Evolutionary conservation across 1,140 invertebrate species (phyloP).

Genomic region (Micrasema longulum): DNA sequence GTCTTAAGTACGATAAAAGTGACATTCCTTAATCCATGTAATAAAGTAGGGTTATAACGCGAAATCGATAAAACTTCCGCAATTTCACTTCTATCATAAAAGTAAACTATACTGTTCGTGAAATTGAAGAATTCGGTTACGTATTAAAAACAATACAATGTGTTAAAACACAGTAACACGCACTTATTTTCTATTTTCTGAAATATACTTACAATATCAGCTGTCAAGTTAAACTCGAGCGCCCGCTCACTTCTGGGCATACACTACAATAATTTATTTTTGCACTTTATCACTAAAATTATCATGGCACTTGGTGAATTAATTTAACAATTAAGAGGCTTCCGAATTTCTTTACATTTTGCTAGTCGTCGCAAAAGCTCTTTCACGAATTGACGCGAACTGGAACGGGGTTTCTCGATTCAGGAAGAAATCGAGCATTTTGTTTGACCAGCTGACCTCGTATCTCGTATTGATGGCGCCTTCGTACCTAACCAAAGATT

Average conservation of each 20-base stretch:
- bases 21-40: conserved; percentile 25
- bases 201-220: conserved; percentile 34
- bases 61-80: conserved; percentile 70
- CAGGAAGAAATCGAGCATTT: conserved; percentile 35
- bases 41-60: conserved; percentile 58
- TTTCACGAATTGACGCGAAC: conserved; percentile 18
- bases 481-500: conserved; percentile 16
- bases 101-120: conserved; percentile 15
- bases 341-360: conserved; percentile 40
- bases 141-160: conserved; percentile 1
- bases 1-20: conserved; percentile 10
- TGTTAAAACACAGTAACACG: background rate
- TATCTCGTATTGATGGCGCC: conserved; percentile 16
- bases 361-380: conserved; percentile 21
- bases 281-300: conserved; percentile 48
- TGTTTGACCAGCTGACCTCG: conserved; percentile 47
- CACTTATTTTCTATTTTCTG: conserved; percentile 3
- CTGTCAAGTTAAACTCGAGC: conserved; percentile 28
- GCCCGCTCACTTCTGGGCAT: conserved; percentile 27
- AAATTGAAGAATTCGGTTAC: conserved; percentile 21
- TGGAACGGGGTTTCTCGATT: conserved; percentile 16
- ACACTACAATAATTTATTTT: conserved; percentile 34
- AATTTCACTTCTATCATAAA: conserved; percentile 61
- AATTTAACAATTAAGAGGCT: conserved; percentile 36
- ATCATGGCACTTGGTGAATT: conserved; percentile 50